Percentiles rank a stretch among this genome's conserved stretches.
phyloP scores from a whole-genome alignment of 2,797 vertebrate genomes.

The Enteromius viviparus region DNA sequence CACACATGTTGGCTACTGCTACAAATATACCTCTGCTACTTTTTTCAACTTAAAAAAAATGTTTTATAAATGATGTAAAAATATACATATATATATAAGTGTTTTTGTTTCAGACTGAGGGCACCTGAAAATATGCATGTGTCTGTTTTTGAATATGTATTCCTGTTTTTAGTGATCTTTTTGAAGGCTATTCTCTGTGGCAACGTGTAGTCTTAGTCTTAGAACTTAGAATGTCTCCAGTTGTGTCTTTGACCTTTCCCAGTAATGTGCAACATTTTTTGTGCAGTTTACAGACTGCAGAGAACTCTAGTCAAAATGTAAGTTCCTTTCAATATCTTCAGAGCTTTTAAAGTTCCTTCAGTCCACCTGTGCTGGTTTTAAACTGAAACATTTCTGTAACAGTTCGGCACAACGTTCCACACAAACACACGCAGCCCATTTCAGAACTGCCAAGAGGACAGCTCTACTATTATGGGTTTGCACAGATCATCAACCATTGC shows the following conservation, averaged over 20 bases:
- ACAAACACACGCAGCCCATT: conserved; percentile 14
- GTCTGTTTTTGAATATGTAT: not conserved
- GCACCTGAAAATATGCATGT: not conserved
- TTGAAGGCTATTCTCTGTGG: not conserved
- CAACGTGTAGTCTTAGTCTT: not conserved
- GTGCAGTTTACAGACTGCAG: not conserved
- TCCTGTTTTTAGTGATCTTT: not conserved
- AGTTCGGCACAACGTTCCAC: not conserved
- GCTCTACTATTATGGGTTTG: conserved; percentile 51
- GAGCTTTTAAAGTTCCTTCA: conserved; percentile 12
- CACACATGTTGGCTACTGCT: too few relatives aligned
- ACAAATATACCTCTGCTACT: too few relatives aligned
- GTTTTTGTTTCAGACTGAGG: not conserved
- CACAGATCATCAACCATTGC: conserved; percentile 46
- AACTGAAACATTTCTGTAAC: conserved; percentile 3
- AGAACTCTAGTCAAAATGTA: conserved; percentile 20
- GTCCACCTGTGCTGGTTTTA: not conserved
- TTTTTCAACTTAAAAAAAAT: too few relatives aligned
- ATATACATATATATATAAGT: too few relatives aligned
- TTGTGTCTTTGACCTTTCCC: conserved; percentile 19
- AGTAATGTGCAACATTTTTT: not conserved
- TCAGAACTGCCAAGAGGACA: conserved; percentile 28
- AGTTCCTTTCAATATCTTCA: not conserved
- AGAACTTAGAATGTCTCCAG: not conserved
- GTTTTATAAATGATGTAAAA: too few relatives aligned